Percentiles rank a stretch among this genome's conserved stretches.
Evolutionary conservation across 2,888 invertebrate genomes (phyloP).

Genomic region (Petrophora chlorosata): DNA sequence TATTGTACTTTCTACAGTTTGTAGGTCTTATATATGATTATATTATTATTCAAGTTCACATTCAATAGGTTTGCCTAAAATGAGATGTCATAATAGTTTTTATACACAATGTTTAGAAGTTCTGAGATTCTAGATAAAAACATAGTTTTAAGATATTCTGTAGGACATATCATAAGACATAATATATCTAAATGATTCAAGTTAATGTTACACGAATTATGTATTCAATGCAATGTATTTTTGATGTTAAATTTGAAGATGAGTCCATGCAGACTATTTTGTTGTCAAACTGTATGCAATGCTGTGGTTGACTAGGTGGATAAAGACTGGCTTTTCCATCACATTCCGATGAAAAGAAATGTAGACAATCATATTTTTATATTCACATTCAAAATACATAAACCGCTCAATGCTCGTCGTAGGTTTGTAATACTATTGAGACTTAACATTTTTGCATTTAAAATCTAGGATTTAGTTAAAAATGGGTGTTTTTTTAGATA

Average conservation of each 20-base stretch:
- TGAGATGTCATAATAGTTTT: constrained; percentile 5
- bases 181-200: constrained; percentile 13
- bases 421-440: constrained; percentile 39
- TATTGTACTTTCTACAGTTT: constrained; percentile 13
- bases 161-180: constrained; percentile 45
- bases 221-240: constrained; percentile 49
- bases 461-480: constrained; percentile 40
- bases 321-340: constrained; percentile 48
- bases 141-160: constrained; percentile 26
- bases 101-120: constrained; percentile 7
- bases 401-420: constrained; percentile 34
- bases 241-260: constrained; percentile 48
- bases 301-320: constrained; percentile 35
- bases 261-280: constrained; percentile 39
- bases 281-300: constrained; percentile 40
- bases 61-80: constrained; percentile 6
- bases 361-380: constrained; percentile 53
- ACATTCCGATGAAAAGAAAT: constrained; percentile 45
- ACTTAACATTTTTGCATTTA: constrained; percentile 46
- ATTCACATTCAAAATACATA: constrained; percentile 34
- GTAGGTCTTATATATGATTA: constrained; percentile 19
- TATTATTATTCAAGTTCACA: constrained; percentile 20
- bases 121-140: constrained; percentile 10
- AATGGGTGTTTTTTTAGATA: constrained; percentile 39
- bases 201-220: constrained; percentile 44